These are phyloP conservation scores for Acanthurus leucopareius DNA, from an alignment of 2,797 vertebrate genomes.

Conservation along the genomic window DNA sequence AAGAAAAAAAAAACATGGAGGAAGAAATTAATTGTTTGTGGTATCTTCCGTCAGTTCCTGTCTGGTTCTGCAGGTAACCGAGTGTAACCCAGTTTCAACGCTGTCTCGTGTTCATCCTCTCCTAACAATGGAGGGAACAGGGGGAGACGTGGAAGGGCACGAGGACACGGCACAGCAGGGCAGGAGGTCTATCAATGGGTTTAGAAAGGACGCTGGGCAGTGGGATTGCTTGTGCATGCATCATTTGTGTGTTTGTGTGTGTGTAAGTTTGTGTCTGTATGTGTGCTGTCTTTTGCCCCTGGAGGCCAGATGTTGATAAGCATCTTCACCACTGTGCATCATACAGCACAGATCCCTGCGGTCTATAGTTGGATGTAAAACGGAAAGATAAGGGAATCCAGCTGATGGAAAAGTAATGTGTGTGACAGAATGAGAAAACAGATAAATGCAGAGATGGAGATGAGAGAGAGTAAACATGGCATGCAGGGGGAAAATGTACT, in stretches of 20 bases:
- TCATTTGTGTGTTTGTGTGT: not conserved
- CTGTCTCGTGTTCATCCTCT: constrained; percentile 77
- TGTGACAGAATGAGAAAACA: not conserved
- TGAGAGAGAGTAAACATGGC: not conserved
- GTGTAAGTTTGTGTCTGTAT: not conserved
- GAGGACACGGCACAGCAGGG: constrained; percentile 41
- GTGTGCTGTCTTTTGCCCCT: constrained; percentile 4
- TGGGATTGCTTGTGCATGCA: not conserved
- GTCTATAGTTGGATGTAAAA: constrained; percentile 10
- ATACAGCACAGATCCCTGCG: constrained; percentile 12
- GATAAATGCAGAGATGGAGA: not conserved
- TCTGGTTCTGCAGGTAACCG: constrained; percentile 63
- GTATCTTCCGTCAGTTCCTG: constrained; percentile 73
- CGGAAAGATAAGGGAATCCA: constrained; percentile 4
- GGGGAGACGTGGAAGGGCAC: constrained; percentile 31
- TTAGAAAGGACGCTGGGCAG: constrained; percentile 21
- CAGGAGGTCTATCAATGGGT: constrained; percentile 22
- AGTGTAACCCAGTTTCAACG: constrained; percentile 64
- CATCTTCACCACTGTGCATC: constrained; percentile 35
- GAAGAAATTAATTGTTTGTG: constrained; percentile 79
- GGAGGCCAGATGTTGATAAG: constrained; percentile 21
- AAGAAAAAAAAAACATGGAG: constrained; percentile 31
- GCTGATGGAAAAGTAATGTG: constrained; percentile 19
- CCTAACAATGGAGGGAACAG: constrained; percentile 72
- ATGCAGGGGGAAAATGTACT: constrained; percentile 17